These are phyloP conservation scores for Temnothorax longispinosus DNA, from an alignment of 1,140 invertebrate genomes.

Conservation along the genomic window DNA sequence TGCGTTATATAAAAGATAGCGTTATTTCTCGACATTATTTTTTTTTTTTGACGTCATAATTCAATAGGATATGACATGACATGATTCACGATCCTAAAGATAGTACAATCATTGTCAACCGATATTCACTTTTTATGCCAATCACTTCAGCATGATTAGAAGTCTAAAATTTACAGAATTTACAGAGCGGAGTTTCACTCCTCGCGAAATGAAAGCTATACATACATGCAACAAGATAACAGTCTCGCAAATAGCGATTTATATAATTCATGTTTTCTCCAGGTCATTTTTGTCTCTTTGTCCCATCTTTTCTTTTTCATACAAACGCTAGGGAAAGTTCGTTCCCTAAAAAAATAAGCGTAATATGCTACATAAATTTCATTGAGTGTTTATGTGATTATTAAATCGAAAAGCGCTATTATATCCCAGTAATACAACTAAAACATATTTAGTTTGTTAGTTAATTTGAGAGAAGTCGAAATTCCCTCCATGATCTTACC, in stretches of 20 bases:
- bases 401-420: conserved; percentile 28
- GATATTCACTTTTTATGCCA: conserved; percentile 31
- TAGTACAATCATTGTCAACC: conserved; percentile 50
- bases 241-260: conserved; percentile 62
- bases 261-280: conserved; percentile 59
- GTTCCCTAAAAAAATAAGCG: conserved; percentile 75
- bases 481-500: background rate
- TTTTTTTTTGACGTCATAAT: conserved; percentile 30
- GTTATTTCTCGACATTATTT: background rate
- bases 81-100: conserved; percentile 58
- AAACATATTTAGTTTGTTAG: background rate
- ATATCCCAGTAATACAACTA: background rate
- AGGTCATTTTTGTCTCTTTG: conserved; percentile 21
- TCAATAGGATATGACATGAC: conserved; percentile 66
- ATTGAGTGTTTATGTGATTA: conserved; percentile 6
- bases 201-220: conserved; percentile 61
- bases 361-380: conserved; percentile 68
- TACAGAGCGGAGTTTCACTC: conserved; percentile 31
- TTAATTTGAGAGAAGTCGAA: background rate
- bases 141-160: conserved; percentile 41
- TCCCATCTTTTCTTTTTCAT: conserved; percentile 33
- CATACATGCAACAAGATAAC: conserved; percentile 68
- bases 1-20: conserved; percentile 71
- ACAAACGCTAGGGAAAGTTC: conserved; percentile 59
- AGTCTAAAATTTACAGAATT: conserved; percentile 53